Percentiles rank a stretch among this genome's conserved stretches.
Evolutionary conservation across 2,797 vertebrate genomes (phyloP).

Genomic region (Nothura maculosa): DNA sequence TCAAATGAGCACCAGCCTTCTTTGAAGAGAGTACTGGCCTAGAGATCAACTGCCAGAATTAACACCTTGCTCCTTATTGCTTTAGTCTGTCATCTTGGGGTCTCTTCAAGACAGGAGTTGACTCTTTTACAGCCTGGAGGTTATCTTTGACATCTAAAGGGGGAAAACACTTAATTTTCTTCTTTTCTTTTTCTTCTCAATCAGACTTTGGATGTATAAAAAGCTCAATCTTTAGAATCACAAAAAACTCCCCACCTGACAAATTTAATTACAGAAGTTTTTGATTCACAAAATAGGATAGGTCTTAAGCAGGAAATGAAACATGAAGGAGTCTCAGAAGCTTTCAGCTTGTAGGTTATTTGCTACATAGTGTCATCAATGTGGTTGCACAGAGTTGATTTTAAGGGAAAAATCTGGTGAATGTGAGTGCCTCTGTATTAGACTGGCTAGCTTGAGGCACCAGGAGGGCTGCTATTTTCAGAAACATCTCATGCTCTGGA

Average conservation of each 20-base stretch:
- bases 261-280: neutral
- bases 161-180: slow-evolving; percentile 19
- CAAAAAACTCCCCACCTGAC: neutral
- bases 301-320: neutral
- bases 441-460: neutral
- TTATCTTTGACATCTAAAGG: slow-evolving; percentile 65
- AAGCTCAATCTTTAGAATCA: neutral
- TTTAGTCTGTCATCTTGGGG: slow-evolving; percentile 19
- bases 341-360: neutral
- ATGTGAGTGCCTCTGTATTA: neutral
- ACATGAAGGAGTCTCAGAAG: neutral
- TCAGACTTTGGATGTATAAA: neutral
- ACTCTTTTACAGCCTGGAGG: slow-evolving; percentile 63
- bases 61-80: slow-evolving; percentile 50
- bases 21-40: slow-evolving; percentile 72
- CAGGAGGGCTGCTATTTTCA: slow-evolving; percentile 38
- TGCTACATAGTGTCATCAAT: neutral
- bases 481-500: slow-evolving; percentile 33
- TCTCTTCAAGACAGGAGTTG: neutral
- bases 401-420: neutral
- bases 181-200: neutral
- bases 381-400: neutral
- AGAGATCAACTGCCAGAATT: slow-evolving; percentile 76
- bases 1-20: slow-evolving; percentile 45
- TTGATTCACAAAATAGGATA: neutral